Conservation (phyloP, 2,113 vertebrate species). For the Hyperopisus bebe region DNA sequence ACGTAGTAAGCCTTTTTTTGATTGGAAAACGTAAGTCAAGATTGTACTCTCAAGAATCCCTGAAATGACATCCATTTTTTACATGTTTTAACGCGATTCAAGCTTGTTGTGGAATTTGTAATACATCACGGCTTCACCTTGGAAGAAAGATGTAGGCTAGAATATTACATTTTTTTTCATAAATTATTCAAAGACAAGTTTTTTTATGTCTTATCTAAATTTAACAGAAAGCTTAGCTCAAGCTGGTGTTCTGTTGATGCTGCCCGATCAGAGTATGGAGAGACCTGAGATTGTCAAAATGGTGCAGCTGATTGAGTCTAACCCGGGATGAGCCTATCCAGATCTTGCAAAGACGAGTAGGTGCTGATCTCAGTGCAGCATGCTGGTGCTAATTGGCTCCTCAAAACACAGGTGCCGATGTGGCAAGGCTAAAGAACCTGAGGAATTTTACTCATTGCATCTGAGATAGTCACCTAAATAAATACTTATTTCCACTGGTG, state of each 20-base stretch:
- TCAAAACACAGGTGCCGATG: not conserved
- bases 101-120: conserved; percentile 14
- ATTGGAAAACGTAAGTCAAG: not conserved
- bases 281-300: not conserved
- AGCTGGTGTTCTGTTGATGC: not conserved
- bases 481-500: not conserved
- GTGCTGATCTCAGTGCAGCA: not conserved
- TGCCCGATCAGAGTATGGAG: too few relatives aligned
- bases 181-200: not conserved
- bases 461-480: not conserved
- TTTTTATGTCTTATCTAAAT: not conserved
- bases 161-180: not conserved
- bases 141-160: not conserved
- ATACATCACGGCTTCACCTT: not conserved
- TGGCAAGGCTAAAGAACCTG: not conserved
- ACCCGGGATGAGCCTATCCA: not conserved
- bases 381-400: not conserved
- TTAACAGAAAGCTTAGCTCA: not conserved
- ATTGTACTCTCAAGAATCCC: not conserved
- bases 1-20: not conserved
- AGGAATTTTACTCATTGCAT: not conserved
- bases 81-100: not conserved
- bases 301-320: not conserved
- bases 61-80: not conserved
- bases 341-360: not conserved